Conservation (phyloP, 2,888 invertebrate genomes). For the Cacoxenus indagator region DNA sequence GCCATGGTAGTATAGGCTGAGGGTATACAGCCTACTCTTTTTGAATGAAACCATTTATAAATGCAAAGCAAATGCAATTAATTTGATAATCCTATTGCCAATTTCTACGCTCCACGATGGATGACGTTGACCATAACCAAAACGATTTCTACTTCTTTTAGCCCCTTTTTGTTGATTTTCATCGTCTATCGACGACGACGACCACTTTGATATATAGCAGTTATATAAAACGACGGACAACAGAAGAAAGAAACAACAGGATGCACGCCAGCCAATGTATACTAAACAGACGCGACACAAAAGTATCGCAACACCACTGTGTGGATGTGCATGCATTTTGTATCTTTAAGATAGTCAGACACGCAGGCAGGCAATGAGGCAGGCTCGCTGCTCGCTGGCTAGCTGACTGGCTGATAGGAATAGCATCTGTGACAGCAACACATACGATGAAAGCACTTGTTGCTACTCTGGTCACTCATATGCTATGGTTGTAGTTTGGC, state of each 20-base stretch:
- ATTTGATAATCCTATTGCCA: constrained; percentile 10
- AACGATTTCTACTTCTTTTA: not conserved
- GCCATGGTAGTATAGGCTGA: no score
- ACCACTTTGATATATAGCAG: constrained; percentile 22
- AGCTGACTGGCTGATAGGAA: constrained; percentile 32
- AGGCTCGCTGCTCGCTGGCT: no score
- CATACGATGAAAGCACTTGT: constrained; percentile 48
- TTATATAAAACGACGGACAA: constrained; percentile 54
- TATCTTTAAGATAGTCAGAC: constrained; percentile 20
- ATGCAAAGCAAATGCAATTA: constrained; percentile 23
- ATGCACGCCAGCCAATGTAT: constrained; percentile 37
- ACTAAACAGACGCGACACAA: not conserved
- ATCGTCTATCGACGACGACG: constrained; percentile 7
- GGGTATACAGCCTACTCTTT: no score
- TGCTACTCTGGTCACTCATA: constrained; percentile 6
- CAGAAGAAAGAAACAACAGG: constrained; percentile 58
- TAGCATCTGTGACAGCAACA: constrained; percentile 33
- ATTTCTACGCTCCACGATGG: not conserved
- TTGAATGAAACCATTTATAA: no score
- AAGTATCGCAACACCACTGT: not conserved
- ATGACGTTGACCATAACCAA: constrained; percentile 2
- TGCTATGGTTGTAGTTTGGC: not conserved
- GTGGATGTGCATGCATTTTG: not conserved
- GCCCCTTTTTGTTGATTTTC: not conserved
- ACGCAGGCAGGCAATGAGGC: constrained; percentile 38